Evolutionary conservation across 2,888 invertebrate species (phyloP), one percentile per base, ranked within the genome.

Genomic region (Cylloceria caligata): DNA sequence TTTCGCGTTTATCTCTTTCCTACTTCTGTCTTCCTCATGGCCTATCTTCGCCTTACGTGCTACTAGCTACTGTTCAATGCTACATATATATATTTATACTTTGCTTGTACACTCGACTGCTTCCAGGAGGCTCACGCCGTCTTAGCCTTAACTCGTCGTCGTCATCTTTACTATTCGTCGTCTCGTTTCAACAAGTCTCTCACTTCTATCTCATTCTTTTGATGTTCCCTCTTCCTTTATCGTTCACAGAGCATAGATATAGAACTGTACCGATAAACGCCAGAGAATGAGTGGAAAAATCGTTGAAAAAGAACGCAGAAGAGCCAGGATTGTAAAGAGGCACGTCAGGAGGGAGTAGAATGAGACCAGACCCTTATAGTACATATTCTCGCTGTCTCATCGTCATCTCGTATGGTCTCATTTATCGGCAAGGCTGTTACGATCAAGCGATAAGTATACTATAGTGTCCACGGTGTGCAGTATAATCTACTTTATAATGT

Each of bases 361-460:
- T 60, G 39, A n/a, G 30, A 11, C 60, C 36, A 30, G 62, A 49
- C 42, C 9, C 68, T 62, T 49, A 60, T 27, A 16, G 24, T 47
- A 47, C 6, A 57, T 60, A 78, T 83, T 82, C 80, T 84, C 79
- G 83, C 76, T 82, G 88, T 88, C 87, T 88, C 89, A 89, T 90
- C 89, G 89, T 88, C 84, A 75, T 80, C 71, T 83, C 83, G 72
- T 80, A 73, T 84, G 84, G 79, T 87, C 87, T 89, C 89, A 86
- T 89, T 89, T 88, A 89, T 89, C 83, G 81, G 83, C 84, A 80
- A 45, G 16, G 52, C 13, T 68, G 52, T 55, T 55, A 52, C 52
- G 24, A 34, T 68, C 13, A n/a, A 52, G n/a, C n/a, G 68, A 36
- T 68, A 52, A 68, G 36, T 68, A 9, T 27, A 27, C 27, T 49